These are phyloP conservation scores for Saccostrea cuccullata DNA, from an alignment of 1,140 invertebrate species.

Conservation along the genomic window DNA sequence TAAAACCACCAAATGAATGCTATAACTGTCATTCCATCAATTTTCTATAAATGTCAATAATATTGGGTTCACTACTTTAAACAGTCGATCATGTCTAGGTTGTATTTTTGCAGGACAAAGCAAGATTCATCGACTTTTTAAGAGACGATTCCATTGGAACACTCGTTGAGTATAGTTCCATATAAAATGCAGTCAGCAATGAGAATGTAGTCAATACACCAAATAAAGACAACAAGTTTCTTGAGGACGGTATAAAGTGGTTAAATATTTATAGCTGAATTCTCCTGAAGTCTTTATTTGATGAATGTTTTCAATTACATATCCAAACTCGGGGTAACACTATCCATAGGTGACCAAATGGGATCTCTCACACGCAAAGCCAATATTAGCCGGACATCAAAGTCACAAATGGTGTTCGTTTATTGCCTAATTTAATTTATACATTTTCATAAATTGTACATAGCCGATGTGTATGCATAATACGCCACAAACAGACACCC, in stretches of 20 bases:
- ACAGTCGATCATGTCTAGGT: conserved; percentile 30
- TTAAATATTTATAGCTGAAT: conserved; percentile 30
- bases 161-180: conserved; percentile 14
- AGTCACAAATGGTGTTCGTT: conserved; percentile 26
- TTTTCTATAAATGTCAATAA: conserved; percentile 38
- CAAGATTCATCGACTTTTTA: conserved; percentile 36
- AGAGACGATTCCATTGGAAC: conserved; percentile 36
- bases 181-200: conserved; percentile 23
- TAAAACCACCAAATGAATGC: conserved; percentile 27
- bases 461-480: conserved; percentile 29
- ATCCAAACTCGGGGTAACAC: conserved; percentile 18
- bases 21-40: conserved; percentile 31
- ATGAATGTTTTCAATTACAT: conserved; percentile 38
- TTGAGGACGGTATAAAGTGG: conserved; percentile 35
- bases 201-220: conserved; percentile 27
- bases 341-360: conserved; percentile 35
- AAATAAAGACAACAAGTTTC: conserved; percentile 29
- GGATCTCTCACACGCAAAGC: conserved; percentile 17
- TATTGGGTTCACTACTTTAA: conserved; percentile 28
- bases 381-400: conserved; percentile 37
- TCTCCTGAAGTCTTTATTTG: conserved; percentile 21
- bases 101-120: conserved; percentile 33
- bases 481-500: conserved; percentile 31
- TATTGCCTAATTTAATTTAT: conserved; percentile 34
- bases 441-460: conserved; percentile 36